Conservation (phyloP, 2,797 vertebrate species). For the Pangasius mekongensis region DNA sequence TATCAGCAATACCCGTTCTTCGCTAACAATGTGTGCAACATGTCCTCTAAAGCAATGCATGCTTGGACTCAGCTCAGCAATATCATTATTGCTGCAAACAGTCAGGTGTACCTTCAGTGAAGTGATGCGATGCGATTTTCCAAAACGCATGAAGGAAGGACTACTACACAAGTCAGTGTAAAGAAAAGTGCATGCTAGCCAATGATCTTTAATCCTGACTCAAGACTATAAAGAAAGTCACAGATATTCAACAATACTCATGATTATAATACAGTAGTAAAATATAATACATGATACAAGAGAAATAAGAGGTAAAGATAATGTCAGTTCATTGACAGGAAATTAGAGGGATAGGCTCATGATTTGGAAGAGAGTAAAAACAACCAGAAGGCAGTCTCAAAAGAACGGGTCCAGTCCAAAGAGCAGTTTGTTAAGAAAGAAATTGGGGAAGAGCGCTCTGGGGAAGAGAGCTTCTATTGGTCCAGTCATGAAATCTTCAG, state of each 20-base stretch:
- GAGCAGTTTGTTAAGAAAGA: neutral
- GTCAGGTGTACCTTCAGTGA: no score
- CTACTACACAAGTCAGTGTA: slow-evolving; percentile 65
- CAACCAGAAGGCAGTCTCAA: slow-evolving; percentile 66
- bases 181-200: slow-evolving; percentile 79
- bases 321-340: slow-evolving; percentile 69
- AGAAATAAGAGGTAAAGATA: slow-evolving; percentile 75
- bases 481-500: slow-evolving; percentile 33
- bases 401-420: neutral
- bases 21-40: neutral
- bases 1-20: neutral
- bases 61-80: neutral
- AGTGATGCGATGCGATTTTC: neutral
- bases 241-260: slow-evolving; percentile 76
- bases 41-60: neutral
- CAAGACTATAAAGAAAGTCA: slow-evolving; percentile 72
- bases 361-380: slow-evolving; percentile 70
- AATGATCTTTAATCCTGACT: slow-evolving; percentile 71
- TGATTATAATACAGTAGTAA: slow-evolving; percentile 80
- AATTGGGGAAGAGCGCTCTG: neutral
- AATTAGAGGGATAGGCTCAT: slow-evolving; percentile 73
- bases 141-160: slow-evolving; percentile 53
- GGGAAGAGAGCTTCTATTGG: slow-evolving; percentile 12
- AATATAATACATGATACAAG: slow-evolving; percentile 77
- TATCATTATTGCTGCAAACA: neutral